Evolutionary conservation across 2,113 vertebrate genomes (phyloP).

Genomic region (Oreochromis aureus): DNA sequence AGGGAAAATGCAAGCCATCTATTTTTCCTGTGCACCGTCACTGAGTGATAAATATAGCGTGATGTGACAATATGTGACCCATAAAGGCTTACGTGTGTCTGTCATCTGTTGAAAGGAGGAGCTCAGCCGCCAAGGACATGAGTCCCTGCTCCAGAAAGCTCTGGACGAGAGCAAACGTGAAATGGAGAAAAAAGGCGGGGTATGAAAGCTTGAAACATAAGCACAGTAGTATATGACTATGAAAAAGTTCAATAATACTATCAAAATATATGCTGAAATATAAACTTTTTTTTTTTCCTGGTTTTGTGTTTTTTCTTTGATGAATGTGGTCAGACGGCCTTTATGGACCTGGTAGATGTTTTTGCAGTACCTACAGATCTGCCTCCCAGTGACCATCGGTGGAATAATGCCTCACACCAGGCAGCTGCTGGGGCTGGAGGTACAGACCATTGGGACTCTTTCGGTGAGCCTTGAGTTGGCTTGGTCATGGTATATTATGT

Average conservation of each 20-base stretch:
- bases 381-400: constrained; percentile 40
- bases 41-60: constrained; percentile 25
- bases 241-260: not conserved
- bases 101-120: constrained; percentile 77
- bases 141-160: constrained; percentile 76
- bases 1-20: not conserved
- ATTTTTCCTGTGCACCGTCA: not conserved
- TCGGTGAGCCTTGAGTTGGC: constrained; percentile 54
- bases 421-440: constrained; percentile 13
- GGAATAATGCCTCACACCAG: constrained; percentile 44
- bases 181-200: constrained; percentile 74
- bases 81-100: constrained; percentile 35
- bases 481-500: not conserved
- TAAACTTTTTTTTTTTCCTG: not conserved
- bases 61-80: constrained; percentile 28
- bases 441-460: constrained; percentile 68
- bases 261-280: not conserved
- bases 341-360: constrained; percentile 91
- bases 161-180: constrained; percentile 73
- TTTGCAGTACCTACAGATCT: constrained; percentile 73
- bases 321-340: constrained; percentile 77
- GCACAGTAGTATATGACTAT: not conserved
- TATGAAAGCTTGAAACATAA: constrained; percentile 45
- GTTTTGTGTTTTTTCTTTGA: not conserved
- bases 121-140: constrained; percentile 81